These are phyloP conservation scores for Aeoliscus strigatus DNA, from an alignment of 2,797 vertebrate species.

Conservation along the genomic window DNA sequence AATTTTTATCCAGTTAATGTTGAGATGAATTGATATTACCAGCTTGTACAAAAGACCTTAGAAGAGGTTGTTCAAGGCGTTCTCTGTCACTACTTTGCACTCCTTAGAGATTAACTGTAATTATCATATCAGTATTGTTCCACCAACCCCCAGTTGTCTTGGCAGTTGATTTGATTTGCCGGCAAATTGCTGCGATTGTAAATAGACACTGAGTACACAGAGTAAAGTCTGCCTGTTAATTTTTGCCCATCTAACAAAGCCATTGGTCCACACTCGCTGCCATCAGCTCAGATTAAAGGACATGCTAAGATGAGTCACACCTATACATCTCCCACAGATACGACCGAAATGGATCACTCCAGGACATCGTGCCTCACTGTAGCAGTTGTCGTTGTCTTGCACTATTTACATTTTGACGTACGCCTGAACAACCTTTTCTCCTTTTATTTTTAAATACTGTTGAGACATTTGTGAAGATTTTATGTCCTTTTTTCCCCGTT, in stretches of 20 bases:
- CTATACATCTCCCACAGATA: slow-evolving; percentile 9
- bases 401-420: slow-evolving; percentile 90
- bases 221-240: slow-evolving; percentile 56
- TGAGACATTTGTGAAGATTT: slow-evolving; percentile 87
- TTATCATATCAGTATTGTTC: slow-evolving; percentile 41
- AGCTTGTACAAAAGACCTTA: slow-evolving; percentile 84
- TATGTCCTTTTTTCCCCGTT: slow-evolving; percentile 74
- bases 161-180: slow-evolving; percentile 43
- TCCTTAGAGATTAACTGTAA: slow-evolving; percentile 68
- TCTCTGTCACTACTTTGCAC: slow-evolving; percentile 89
- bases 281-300: slow-evolving; percentile 46
- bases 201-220: slow-evolving; percentile 56
- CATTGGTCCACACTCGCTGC: slow-evolving; percentile 57
- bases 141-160: background rate
- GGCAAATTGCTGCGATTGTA: slow-evolving; percentile 58
- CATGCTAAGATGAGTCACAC: slow-evolving; percentile 26
- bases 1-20: slow-evolving; percentile 90
- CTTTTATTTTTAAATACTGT: slow-evolving; percentile 87
- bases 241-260: slow-evolving; percentile 54
- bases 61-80: slow-evolving; percentile 89
- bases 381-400: slow-evolving; percentile 87
- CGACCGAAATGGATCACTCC: slow-evolving; percentile 21
- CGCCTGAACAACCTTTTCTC: slow-evolving; percentile 90
- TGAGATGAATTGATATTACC: slow-evolving; percentile 82
- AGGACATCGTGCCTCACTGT: slow-evolving; percentile 84